Evolutionary conservation across 2,888 invertebrate genomes (phyloP).

Genomic region (Blastobasis lacticolella): DNA sequence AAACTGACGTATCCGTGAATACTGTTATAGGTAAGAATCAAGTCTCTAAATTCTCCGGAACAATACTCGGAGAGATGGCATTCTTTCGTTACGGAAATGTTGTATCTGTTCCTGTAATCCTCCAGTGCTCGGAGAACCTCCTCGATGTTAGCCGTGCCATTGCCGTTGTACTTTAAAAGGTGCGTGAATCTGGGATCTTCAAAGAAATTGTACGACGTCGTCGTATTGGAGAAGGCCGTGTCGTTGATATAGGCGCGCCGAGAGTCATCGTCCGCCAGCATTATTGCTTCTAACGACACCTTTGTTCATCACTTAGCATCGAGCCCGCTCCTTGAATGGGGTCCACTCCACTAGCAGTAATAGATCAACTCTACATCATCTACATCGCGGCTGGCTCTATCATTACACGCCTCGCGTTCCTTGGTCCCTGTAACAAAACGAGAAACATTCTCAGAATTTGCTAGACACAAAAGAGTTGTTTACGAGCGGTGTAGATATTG

Average conservation of each 20-base stretch:
- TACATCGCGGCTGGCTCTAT: not conserved
- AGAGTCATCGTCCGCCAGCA: conserved; percentile 50
- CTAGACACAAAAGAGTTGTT: no score
- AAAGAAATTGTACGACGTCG: conserved; percentile 38
- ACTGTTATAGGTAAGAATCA: conserved; percentile 77
- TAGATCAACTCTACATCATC: not conserved
- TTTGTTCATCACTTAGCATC: conserved; percentile 48
- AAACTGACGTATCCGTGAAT: conserved; percentile 90
- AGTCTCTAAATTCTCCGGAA: conserved; percentile 72
- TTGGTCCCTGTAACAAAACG: not conserved
- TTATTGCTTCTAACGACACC: conserved; percentile 26
- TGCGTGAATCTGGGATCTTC: conserved; percentile 50
- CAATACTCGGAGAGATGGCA: conserved; percentile 70
- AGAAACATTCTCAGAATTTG: not conserved
- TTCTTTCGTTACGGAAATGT: conserved; percentile 53
- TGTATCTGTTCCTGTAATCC: conserved; percentile 49
- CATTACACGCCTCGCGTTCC: not conserved
- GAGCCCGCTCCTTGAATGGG: no score
- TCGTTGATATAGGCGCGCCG: conserved; percentile 24
- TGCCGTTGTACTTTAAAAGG: conserved; percentile 43
- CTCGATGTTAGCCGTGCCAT: conserved; percentile 41
- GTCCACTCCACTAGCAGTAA: no score
- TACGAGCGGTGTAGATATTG: no score
- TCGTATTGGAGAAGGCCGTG: conserved; percentile 23
- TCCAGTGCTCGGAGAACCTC: conserved; percentile 53